Evolutionary conservation across 1,140 invertebrate species (phyloP).

Genomic region (Asbolus verrucosus): DNA sequence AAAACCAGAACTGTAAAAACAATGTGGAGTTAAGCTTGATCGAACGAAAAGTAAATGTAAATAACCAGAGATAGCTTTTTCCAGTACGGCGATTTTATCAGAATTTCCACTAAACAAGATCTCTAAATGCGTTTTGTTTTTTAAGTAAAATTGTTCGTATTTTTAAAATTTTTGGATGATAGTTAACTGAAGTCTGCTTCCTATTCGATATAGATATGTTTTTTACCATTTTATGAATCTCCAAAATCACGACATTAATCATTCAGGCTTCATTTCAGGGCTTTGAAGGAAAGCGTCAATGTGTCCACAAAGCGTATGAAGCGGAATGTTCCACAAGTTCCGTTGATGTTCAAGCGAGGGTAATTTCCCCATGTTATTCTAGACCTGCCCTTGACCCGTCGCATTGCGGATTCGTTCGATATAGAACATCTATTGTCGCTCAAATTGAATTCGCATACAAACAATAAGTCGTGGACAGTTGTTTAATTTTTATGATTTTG

Average conservation of each 20-base stretch:
- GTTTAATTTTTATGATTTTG: not conserved
- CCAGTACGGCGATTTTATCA: too few species aligned
- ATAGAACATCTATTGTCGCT: slow-evolving; percentile 36
- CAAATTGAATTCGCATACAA: slow-evolving; percentile 31
- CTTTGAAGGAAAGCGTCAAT: slow-evolving; percentile 22
- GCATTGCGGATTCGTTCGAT: slow-evolving; percentile 51
- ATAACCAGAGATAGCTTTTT: not conserved
- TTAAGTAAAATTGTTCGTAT: too few species aligned
- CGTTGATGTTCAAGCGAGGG: slow-evolving; percentile 37
- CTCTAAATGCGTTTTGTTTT: too few species aligned
- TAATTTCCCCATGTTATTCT: slow-evolving; percentile 36
- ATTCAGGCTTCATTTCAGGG: slow-evolving; percentile 25
- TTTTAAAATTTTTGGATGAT: too few species aligned
- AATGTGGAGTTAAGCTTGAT: too few species aligned
- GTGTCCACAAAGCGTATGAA: slow-evolving; percentile 30
- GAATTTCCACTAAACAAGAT: too few species aligned
- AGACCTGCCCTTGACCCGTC: slow-evolving; percentile 49
- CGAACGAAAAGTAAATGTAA: too few species aligned
- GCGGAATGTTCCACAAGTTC: slow-evolving; percentile 35
- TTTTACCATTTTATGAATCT: too few species aligned
- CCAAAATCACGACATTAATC: slow-evolving; percentile 11
- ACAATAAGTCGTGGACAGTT: not conserved
- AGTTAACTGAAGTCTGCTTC: too few species aligned
- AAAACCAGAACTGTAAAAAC: too few species aligned
- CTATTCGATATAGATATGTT: too few species aligned